These are phyloP conservation scores for Uria lomvia DNA, from an alignment of 2,113 vertebrate species.

Conservation along the genomic window DNA sequence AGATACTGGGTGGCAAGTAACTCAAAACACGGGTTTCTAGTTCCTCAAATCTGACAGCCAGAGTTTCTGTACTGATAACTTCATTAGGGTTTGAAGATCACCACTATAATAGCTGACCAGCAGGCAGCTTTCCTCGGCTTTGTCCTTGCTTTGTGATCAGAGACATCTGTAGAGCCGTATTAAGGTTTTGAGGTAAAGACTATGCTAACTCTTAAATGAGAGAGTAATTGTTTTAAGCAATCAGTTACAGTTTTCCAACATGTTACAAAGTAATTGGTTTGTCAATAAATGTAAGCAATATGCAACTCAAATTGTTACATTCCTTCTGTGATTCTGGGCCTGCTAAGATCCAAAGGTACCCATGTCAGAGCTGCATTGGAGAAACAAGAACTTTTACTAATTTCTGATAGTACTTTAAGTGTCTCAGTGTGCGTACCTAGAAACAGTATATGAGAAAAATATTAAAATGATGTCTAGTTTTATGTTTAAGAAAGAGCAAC, in stretches of 20 bases:
- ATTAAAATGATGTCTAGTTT: background rate
- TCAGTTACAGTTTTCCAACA: background rate
- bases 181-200: background rate
- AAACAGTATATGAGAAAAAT: background rate
- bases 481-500: background rate
- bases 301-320: background rate
- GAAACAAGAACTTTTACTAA: background rate
- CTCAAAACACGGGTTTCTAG: background rate
- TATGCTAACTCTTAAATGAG: background rate
- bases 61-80: background rate
- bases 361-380: background rate
- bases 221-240: background rate
- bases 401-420: background rate
- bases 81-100: background rate
- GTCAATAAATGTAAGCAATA: background rate
- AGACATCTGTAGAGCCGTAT: background rate
- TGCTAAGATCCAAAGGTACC: background rate
- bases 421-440: background rate
- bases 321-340: background rate
- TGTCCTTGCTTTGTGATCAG: background rate
- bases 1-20: background rate
- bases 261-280: background rate
- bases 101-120: background rate
- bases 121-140: background rate
- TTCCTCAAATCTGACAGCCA: background rate